Base-by-base conservation (phyloP, 2,888 invertebrate genomes). In the Dioctria linearis region DNA sequence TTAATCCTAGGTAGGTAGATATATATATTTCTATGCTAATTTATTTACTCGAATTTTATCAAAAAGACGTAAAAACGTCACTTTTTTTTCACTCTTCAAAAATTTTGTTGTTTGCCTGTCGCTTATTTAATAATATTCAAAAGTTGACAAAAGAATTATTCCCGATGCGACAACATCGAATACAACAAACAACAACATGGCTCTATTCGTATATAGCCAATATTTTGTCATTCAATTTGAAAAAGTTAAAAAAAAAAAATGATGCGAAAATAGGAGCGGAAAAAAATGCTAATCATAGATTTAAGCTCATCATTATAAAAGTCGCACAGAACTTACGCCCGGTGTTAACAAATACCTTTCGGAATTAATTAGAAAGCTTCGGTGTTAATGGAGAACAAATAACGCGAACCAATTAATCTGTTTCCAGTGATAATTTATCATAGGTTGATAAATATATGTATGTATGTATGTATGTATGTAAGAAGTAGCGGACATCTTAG, bases 341-440 rank as follows among this genome's bases (percentile, higher is more conserved):
- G 37, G 51, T 69, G 69, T 51, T 69, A 69, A 69, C 69, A 69
- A 69, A 69, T 69, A 37, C 69, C 69, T 6, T 42, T 42, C 25
- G 25, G 51, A 69, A 69, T 69, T 69, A 69, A 69, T 69, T 69
- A 69, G 51, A 69, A 51, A 69, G 69, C 51, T 69, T 13, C 11
- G 51, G 51, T 69, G 69, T 69, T 69, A 69, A 69, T 69, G 49
- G 69, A 13, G 69, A 43, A 37, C 39, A 39, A 4, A n/a, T 51
- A 69, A 69, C 51, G 69, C 51, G 69, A 69, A 69, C 69, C 69
- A 69, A 49, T 69, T 69, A 69, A 69, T 69, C 69, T 69, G 69
- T 69, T 51, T 25, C 51, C 69, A 11, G 11, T 25, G 51, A 51
- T 25, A 69, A 69, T 69, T 69, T 69, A 39, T 69, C 69, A 69